Evolutionary conservation across 2,888 invertebrate species (phyloP).

Genomic region (Cloeon dipterum): DNA sequence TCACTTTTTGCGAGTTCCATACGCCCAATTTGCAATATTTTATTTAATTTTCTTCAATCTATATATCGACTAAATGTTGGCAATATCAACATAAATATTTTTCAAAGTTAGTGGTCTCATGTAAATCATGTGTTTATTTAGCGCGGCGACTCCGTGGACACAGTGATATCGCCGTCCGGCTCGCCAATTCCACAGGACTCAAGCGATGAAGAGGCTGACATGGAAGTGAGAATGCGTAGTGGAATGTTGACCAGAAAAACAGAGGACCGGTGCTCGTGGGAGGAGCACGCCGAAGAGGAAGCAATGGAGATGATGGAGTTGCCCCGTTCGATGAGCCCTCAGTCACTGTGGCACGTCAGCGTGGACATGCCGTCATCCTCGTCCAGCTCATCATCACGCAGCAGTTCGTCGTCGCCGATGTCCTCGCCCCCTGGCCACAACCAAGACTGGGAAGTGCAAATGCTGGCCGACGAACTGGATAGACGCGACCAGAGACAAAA

Average conservation of each 20-base stretch:
- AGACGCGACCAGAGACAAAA: conserved; percentile 13
- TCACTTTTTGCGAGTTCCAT: no score
- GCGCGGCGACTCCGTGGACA: conserved; percentile 43
- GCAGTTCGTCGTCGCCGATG: conserved; percentile 14
- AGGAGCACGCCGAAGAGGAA: conserved; percentile 45
- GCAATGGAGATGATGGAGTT: conserved; percentile 41
- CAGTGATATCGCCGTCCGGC: conserved; percentile 39
- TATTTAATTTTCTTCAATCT: no score
- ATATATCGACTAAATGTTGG: no score
- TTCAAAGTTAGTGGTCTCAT: no score
- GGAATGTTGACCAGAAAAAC: neutral
- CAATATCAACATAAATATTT: no score
- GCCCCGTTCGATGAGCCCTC: conserved; percentile 22
- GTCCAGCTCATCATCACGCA: conserved; percentile 1
- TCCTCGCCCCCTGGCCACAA: conserved; percentile 14
- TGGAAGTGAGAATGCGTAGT: conserved; percentile 5
- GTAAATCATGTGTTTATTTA: no score
- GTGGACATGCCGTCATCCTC: conserved; percentile 12
- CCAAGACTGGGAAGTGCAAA: conserved; percentile 55
- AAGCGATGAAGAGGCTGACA: conserved; percentile 10
- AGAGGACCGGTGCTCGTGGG: conserved; percentile 39
- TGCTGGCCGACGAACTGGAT: conserved; percentile 51
- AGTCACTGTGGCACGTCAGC: conserved; percentile 22
- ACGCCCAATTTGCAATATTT: no score
- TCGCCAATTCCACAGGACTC: conserved; percentile 10